Base-by-base conservation (phyloP, 2,113 vertebrate species). In the Spermophilus dauricus region DNA sequence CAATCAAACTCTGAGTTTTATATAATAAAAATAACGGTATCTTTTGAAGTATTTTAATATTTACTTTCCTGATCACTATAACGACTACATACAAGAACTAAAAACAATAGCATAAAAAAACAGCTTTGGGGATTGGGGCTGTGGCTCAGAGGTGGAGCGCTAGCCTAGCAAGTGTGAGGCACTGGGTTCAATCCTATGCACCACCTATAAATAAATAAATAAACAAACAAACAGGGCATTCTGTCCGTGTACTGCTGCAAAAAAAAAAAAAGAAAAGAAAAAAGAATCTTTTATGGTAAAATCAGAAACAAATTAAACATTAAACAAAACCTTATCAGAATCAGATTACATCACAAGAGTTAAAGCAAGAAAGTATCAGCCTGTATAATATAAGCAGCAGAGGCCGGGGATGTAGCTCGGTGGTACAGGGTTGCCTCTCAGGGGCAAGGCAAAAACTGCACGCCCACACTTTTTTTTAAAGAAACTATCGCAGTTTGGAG, bases 11-110 rank as follows among this genome's bases (percentile, higher is more conserved):
- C 34, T 87, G 65, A 70, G 32, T 81, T 70, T 82, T 83, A 88
- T 7, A 58, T 30, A 48, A 70, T 72, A 91, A 92, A 95, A 93
- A 73, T 63, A 14, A 72, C 73, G 30, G 48, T 58, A 78, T 26
- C 32, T 65, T 93, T 53, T 72, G 77, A 97, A 86, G 75, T 16
- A 87, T 42, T 69, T 89, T 85, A 42, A 24, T 51, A 53, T 51
- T 94, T 87, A 77, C 56, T 87, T 91, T 82, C 51, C 70, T 72
- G 76, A 80, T 53, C 56, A 95, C 48, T 73, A 72, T 72, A 84
- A 78, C 20, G 22, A 78, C 32, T 86, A n/a, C 16, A 51, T 80
- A 42, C 76, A 89, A 85, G 51, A 87, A 75, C 34, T 58, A 65
- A 92, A 86, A 84, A 85, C 2, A 51, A 82, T 14, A n/a, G n/a